Conservation (phyloP, 2,888 invertebrate species). For the Deilephila elpenor region DNA sequence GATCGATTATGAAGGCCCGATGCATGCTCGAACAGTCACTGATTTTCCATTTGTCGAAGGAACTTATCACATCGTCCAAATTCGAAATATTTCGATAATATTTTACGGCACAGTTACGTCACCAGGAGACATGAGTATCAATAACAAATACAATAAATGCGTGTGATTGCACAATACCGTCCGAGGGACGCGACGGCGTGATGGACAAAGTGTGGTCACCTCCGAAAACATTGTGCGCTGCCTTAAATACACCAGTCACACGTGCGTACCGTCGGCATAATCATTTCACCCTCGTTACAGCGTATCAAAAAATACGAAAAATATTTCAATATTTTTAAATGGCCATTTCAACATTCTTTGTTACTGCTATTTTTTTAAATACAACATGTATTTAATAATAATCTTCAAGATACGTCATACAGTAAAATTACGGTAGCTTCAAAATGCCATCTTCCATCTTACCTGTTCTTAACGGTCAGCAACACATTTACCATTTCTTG, state of each 20-base stretch:
- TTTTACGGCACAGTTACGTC: background rate
- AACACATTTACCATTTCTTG: too few species aligned
- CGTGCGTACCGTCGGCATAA: conserved; percentile 53
- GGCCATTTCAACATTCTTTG: too few species aligned
- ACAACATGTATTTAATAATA: too few species aligned
- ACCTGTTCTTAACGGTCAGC: too few species aligned
- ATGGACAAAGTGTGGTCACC: conserved; percentile 68
- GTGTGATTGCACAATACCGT: conserved; percentile 49
- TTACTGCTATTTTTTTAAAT: too few species aligned
- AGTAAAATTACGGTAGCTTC: too few species aligned
- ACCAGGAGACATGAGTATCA: background rate
- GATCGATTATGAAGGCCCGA: too few species aligned
- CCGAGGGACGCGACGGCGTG: conserved; percentile 50
- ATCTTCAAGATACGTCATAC: too few species aligned
- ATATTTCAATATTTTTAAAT: too few species aligned
- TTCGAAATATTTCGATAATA: background rate
- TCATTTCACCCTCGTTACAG: background rate
- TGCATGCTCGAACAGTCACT: background rate
- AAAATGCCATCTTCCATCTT: too few species aligned
- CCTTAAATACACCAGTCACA: conserved; percentile 63
- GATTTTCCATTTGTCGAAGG: background rate
- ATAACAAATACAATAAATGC: background rate
- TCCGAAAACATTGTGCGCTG: conserved; percentile 63
- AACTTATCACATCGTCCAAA: background rate
- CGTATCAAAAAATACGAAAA: too few species aligned